Percentiles rank a stretch among this genome's conserved stretches.
Evolutionary conservation across 2,113 vertebrate species (phyloP).

Genomic region (Anoplopoma fimbria): DNA sequence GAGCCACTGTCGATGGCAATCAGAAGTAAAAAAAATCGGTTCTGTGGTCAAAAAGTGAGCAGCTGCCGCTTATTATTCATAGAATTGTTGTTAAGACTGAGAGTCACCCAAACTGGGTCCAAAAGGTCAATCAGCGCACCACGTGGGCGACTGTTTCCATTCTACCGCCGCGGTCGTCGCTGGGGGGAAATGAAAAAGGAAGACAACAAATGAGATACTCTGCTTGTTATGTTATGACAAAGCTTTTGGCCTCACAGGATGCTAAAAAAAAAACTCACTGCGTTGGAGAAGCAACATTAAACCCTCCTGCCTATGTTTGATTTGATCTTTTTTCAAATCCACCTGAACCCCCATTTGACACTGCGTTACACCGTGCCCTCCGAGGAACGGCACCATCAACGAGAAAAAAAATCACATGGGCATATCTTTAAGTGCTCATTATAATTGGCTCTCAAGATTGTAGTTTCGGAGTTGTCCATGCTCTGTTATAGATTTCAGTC

Average conservation of each 20-base stretch:
- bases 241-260: constrained; percentile 11
- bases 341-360: neutral
- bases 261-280: neutral
- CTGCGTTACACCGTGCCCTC: too few relatives aligned
- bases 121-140: constrained; percentile 55
- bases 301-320: neutral
- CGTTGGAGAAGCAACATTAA: neutral
- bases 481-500: constrained; percentile 64
- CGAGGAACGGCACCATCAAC: neutral
- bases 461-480: constrained; percentile 39
- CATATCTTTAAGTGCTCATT: constrained; percentile 42
- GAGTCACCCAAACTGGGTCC: constrained; percentile 10
- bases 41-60: constrained; percentile 32
- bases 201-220: constrained; percentile 52
- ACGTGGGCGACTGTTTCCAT: constrained; percentile 45
- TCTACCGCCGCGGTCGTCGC: constrained; percentile 17
- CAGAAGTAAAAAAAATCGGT: constrained; percentile 28
- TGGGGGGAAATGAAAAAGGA: constrained; percentile 49
- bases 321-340: constrained; percentile 24
- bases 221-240: constrained; percentile 35
- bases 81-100: constrained; percentile 39
- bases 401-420: constrained; percentile 24
- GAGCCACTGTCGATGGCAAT: constrained; percentile 57
- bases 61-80: constrained; percentile 57
- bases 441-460: constrained; percentile 48